A percentile compares a stretch with the other conserved stretches of the same genome.
These are phyloP conservation scores for Mastomys natalensis DNA, from an alignment of 2,113 vertebrate genomes.

Conservation along the genomic window DNA sequence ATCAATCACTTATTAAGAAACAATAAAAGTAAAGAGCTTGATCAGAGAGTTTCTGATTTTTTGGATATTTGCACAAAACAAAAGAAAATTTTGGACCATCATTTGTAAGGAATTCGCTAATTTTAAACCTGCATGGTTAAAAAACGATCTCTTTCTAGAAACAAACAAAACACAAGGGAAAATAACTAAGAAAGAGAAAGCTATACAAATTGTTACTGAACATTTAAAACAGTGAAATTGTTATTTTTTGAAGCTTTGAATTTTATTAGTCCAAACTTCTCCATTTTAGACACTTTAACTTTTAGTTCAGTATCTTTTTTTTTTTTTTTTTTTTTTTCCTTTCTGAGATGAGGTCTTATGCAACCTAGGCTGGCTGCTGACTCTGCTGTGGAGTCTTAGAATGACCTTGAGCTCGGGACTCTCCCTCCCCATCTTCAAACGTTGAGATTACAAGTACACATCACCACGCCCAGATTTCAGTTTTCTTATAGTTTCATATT, in stretches of 20 bases:
- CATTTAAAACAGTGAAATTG: conserved; percentile 5
- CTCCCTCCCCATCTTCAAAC: not conserved
- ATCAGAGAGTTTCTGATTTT: not conserved
- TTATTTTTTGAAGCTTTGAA: conserved; percentile 32
- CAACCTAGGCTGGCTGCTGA: not conserved
- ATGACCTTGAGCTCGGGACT: not conserved
- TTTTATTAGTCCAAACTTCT: conserved; percentile 33
- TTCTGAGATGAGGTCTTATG: not conserved
- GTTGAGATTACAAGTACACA: not conserved
- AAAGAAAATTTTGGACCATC: not conserved
- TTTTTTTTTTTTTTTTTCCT: not conserved
- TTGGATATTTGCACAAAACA: not conserved
- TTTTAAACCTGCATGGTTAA: conserved; percentile 15
- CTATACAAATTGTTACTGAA: conserved; percentile 47
- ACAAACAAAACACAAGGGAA: not conserved
- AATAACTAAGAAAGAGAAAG: conserved; percentile 34
- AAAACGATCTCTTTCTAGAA: conserved; percentile 32
- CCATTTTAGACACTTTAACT: not conserved
- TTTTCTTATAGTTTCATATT: conserved; percentile 2
- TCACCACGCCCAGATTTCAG: not conserved
- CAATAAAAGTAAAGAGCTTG: not conserved
- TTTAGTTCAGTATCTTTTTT: not conserved
- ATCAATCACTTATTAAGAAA: conserved; percentile 28
- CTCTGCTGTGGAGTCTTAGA: too few species aligned
- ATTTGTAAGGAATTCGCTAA: conserved; percentile 38